Base-by-base conservation (phyloP, 2,888 invertebrate genomes). In the Scrobipalpa costella region DNA sequence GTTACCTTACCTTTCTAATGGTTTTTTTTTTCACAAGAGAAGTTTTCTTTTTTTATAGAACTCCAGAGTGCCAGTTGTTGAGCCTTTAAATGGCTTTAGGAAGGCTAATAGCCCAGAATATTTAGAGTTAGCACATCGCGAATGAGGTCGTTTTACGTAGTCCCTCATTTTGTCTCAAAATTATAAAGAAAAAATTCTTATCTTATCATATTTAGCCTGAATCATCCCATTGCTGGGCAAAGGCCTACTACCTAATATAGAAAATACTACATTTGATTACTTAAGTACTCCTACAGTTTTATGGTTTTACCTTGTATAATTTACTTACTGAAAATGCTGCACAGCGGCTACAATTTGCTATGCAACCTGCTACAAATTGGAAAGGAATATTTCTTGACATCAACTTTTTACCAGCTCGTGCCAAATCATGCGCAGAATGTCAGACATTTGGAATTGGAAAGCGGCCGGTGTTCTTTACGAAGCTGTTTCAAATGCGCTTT, bases 381-480 rank as follows among this genome's bases (percentile, higher is more conserved):
- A 34, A n/a, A 55, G 15, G 13, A 17, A 33, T 27, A 52, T 27
- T 21, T 15, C 27, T 55, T 55, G 34, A 15, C n/a, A n/a, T n/a
- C 34, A 55, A n/a, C 5, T 55, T 33, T 34, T 55, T 55, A n/a
- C 33, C 9, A 7, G 8, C 15, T 38, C 19, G 38, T 38, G 57
- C 36, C 38, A 57, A 57, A 57, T 57, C 38, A 57, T 57, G 38
- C 57, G 17, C 19, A 27, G 57, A 38, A 57, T 57, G 36, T 36
- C 57, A 57, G 13, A 57, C 19, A 57, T 57, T 57, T 57, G 57
- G 27, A 27, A 27, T 27, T 27, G 27, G 57, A 57, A 57, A 57
- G 57, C 27, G 17, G 2, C 19, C 57, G 34, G 33, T 27, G 27
- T 55, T 55, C 34, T 55, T 34, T 34, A 34, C n/a, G 55, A n/a